phyloP scores from a whole-genome alignment of 2,797 vertebrate genomes.

The Euthynnus affinis region DNA sequence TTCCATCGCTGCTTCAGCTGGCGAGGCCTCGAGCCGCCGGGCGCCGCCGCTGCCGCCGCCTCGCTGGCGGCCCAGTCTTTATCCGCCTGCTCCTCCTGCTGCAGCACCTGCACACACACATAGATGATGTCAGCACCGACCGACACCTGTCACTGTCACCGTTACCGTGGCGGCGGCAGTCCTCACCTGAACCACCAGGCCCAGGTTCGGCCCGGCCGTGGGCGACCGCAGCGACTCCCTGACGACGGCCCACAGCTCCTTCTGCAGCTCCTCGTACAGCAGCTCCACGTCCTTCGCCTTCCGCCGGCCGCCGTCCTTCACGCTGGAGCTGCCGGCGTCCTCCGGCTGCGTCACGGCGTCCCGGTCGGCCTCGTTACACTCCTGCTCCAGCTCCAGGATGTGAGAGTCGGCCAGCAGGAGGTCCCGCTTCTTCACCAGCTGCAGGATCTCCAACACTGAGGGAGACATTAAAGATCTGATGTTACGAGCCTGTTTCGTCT shows the following conservation, averaged over 20 bases:
- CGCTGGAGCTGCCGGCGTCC: slow-evolving; percentile 59
- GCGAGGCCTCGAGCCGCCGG: slow-evolving; percentile 82
- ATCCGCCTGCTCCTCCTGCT: slow-evolving; percentile 91
- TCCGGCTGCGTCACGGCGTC: slow-evolving; percentile 47
- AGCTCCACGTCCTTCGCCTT: slow-evolving; percentile 92
- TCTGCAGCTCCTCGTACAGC: slow-evolving; percentile 92
- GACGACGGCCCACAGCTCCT: slow-evolving; percentile 91
- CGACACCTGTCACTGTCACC: too few relatives aligned
- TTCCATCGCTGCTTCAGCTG: slow-evolving; percentile 85
- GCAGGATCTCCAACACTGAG: slow-evolving; percentile 91
- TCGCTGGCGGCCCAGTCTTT: slow-evolving; percentile 66
- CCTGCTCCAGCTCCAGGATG: slow-evolving; percentile 92
- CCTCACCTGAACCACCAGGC: slow-evolving; percentile 86
- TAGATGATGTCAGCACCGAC: not conserved
- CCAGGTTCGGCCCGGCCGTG: slow-evolving; percentile 82
- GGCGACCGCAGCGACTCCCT: slow-evolving; percentile 86
- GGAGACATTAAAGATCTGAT: not conserved
- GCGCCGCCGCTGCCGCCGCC: slow-evolving; percentile 19
- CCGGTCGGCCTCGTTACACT: slow-evolving; percentile 78
- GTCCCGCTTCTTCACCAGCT: slow-evolving; percentile 91
- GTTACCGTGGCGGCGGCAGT: not conserved
- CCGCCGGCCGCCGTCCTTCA: slow-evolving; percentile 84
- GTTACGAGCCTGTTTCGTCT: too few relatives aligned
- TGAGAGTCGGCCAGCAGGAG: slow-evolving; percentile 90
- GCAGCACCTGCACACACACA: slow-evolving; percentile 81